A percentile compares a stretch with the other conserved stretches of the same genome.
Conservation (phyloP, 2,888 invertebrate genomes). For the Vanessa cardui region DNA sequence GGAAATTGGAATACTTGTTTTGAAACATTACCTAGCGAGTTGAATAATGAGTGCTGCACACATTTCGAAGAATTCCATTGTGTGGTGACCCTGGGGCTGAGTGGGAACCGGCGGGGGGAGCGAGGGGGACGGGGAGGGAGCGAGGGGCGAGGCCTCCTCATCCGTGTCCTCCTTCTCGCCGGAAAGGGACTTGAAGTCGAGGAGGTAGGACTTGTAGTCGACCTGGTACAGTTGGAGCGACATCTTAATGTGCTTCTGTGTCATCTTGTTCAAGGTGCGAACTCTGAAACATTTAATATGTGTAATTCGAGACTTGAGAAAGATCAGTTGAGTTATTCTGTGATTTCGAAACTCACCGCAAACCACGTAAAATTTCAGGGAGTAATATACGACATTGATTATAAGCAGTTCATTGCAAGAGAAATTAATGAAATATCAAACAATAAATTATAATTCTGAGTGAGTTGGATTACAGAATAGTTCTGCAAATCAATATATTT, state of each 20-base stretch:
- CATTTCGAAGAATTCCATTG: constrained; percentile 99
- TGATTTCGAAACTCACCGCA: background rate
- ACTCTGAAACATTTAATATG: constrained; percentile 82
- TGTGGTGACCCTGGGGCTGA: constrained; percentile 90
- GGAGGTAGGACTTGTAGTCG: constrained; percentile 97
- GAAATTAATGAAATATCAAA: no score
- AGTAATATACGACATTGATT: no score
- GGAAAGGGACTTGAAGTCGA: constrained; percentile 98
- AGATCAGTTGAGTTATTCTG: background rate
- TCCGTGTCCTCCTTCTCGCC: constrained; percentile 86
- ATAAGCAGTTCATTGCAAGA: no score
- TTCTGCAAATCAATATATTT: no score
- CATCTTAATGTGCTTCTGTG: constrained; percentile 96
- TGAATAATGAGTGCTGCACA: constrained; percentile 99
- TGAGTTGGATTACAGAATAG: no score
- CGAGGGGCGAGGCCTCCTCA: constrained; percentile 59
- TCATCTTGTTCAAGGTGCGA: constrained; percentile 92
- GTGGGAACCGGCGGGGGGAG: constrained; percentile 50
- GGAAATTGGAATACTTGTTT: background rate
- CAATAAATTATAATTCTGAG: no score
- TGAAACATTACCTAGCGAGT: constrained; percentile 89
- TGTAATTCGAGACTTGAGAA: background rate
- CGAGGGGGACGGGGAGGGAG: constrained; percentile 52
- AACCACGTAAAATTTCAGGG: no score
- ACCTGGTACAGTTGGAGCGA: constrained; percentile 99